Conservation (phyloP, 2,113 vertebrate genomes). For the Vireo altiloquus region DNA sequence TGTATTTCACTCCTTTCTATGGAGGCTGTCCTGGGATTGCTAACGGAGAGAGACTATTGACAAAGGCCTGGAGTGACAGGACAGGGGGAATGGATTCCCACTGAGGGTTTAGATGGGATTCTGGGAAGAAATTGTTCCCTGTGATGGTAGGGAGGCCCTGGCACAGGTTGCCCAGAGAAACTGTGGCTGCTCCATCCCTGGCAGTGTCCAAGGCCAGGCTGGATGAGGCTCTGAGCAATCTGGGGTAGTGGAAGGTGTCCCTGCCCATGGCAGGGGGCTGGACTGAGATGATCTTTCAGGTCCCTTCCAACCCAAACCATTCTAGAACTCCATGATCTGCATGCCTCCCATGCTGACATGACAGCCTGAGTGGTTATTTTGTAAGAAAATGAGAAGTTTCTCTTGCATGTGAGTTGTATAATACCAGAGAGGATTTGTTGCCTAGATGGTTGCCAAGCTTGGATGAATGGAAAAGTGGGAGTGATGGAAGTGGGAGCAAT, state of each 20-base stretch:
- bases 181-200: background rate
- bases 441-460: background rate
- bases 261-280: background rate
- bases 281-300: rapidly evolving
- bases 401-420: background rate
- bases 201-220: background rate
- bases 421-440: background rate
- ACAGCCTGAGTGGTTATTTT: background rate
- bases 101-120: background rate
- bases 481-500: background rate
- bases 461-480: background rate
- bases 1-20: background rate
- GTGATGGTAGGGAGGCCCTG: background rate
- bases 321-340: background rate
- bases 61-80: background rate
- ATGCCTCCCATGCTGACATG: background rate
- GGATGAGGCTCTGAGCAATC: rapidly evolving
- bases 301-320: background rate
- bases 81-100: background rate
- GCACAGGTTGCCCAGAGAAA: background rate
- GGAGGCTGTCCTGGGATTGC: background rate
- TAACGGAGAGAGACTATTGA: background rate
- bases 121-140: background rate
- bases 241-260: background rate
- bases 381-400: background rate